Evolutionary conservation across 1,140 invertebrate species (phyloP).

Genomic region (Zaprionus nigranus): DNA sequence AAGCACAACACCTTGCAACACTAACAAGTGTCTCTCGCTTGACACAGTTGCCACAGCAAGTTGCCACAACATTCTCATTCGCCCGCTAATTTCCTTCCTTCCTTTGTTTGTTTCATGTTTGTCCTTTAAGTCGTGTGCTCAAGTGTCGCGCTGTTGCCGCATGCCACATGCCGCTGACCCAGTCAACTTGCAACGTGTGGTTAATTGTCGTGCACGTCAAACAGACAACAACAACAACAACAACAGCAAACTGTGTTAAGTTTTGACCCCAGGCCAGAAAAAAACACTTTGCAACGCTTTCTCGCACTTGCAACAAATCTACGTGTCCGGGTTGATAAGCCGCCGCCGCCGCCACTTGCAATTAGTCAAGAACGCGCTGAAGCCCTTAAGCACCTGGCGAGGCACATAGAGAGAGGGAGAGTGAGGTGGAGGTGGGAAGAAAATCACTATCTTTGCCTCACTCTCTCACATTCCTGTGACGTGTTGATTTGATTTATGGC

Average conservation of each 20-base stretch:
- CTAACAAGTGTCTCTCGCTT: conserved; percentile 3
- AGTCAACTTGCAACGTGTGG: conserved; percentile 51
- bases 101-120: conserved; percentile 16
- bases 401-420: neutral
- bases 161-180: conserved; percentile 55
- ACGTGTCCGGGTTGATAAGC: conserved; percentile 62
- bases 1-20: conserved; percentile 8
- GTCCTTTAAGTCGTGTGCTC: conserved; percentile 39
- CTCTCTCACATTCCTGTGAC: conserved; percentile 21
- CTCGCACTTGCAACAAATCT: conserved; percentile 31
- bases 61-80: neutral
- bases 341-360: conserved; percentile 25
- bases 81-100: conserved; percentile 40
- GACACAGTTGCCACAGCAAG: neutral
- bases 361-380: conserved; percentile 29
- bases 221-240: conserved; percentile 30
- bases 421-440: neutral
- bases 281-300: conserved; percentile 32
- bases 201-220: conserved; percentile 59
- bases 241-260: conserved; percentile 78
- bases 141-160: conserved; percentile 31
- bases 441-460: neutral
- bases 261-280: conserved; percentile 61
- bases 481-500: conserved; percentile 42
- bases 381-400: conserved; percentile 1